phyloP scores from a whole-genome alignment of 2,113 vertebrate species.

The Emydura subglobosa region DNA sequence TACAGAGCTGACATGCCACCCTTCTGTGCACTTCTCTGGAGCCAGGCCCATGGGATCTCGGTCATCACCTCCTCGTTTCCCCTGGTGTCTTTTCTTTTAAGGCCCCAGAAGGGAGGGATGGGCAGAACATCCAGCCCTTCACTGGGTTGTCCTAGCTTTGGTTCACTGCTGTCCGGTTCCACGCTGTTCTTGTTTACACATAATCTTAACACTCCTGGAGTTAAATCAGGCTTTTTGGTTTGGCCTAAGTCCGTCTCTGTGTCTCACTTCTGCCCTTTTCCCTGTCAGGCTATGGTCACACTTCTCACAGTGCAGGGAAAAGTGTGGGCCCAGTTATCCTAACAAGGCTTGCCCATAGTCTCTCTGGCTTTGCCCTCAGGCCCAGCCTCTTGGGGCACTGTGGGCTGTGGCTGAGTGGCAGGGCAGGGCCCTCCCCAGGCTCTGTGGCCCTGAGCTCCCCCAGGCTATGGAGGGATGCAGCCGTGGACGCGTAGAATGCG shows the following conservation, averaged over 20 bases:
- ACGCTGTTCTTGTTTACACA: background rate
- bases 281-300: background rate
- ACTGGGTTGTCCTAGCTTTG: background rate
- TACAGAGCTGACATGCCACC: background rate
- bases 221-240: background rate
- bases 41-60: background rate
- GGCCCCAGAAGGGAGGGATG: background rate
- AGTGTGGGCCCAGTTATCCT: too few relatives aligned
- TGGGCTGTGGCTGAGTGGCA: too few relatives aligned
- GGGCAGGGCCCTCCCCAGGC: too few relatives aligned
- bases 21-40: too few relatives aligned
- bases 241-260: rapidly evolving
- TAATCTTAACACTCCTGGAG: too few relatives aligned
- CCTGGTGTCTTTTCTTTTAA: background rate
- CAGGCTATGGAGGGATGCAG: rapidly evolving
- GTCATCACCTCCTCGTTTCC: background rate
- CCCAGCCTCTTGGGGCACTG: background rate
- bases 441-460: background rate
- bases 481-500: too few relatives aligned
- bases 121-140: background rate
- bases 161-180: background rate
- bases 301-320: background rate
- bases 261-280: rapidly evolving
- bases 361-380: too few relatives aligned
- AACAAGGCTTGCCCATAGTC: too few relatives aligned